Base-by-base conservation (phyloP, 2,113 vertebrate genomes). In the Zapornia atra region DNA sequence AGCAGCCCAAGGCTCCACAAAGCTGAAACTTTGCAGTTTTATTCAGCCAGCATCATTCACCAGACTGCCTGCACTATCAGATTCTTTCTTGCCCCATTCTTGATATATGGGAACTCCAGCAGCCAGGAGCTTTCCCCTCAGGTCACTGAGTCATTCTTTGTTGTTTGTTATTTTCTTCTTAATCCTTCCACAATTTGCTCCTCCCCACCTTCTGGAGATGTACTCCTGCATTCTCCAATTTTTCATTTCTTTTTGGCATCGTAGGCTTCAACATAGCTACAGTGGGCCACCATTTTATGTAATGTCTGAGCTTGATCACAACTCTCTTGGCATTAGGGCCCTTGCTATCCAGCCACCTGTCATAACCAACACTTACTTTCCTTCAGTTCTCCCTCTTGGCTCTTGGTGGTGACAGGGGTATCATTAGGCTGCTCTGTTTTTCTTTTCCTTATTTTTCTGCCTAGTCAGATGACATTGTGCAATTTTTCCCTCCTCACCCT, bases 141-240 rank as follows among this genome's bases (percentile, higher is more conserved):
- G 82, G 86, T 92, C 75, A 70, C 64, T 81, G 85, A 88, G 51
- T 93, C 82, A 96, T 86, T 33, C 34, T 93, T 92, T 44, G 53
- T 51, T 94, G 36, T 5, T 94, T 91, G 38, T 75, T 90, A 31
- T 68, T 81, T 82, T 93, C 82, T n/a, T 48, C 48, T 48, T 48
- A 48, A 51, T 53, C 36, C 92, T 92, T 86, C 83, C 0, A 3
- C 48, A 82, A 36, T 88, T 94, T 84, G 25, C 53, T 92, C 69
- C 57, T 90, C 80, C 80, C 70, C 84, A 69, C 83, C 69, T 53
- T 31, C 64, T 69, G 91, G 69, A 94, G 61, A 69, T 68, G 64
- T 51, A 56, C 20, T 83, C 76, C 29, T 65, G 44, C 31, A 5
- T 82, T 92, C 72, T 82, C 69, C 36, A 72, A 4, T 26, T 50